Evolutionary conservation across 2,113 vertebrate species (phyloP), one percentile per base, ranked within the genome.

Genomic region (Sinocyclocheilus grahami): DNA sequence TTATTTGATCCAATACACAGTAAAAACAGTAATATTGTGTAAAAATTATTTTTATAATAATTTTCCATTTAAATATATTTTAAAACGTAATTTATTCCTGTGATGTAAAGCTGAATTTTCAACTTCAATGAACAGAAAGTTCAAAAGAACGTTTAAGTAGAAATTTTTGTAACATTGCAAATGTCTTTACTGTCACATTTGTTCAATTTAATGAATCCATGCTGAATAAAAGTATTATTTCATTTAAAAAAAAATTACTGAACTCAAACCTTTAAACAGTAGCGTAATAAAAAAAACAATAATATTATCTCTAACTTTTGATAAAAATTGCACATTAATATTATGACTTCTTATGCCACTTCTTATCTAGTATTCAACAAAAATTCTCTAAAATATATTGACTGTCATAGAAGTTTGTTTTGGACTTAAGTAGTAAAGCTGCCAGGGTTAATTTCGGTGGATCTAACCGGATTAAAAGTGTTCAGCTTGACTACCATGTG

Each of bases 401-500:
- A 77, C 46, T 77, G n/a, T 2, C 48, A 78, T 0, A 33, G 75
- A 62, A 42, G 55, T 48, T 67, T 27, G 37, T 48, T 33, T 48
- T 51, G 39, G n/a, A 27, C 60, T 48, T 46, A 16, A 48, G 42
- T 20, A 51, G 42, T 63, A n/a, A 16, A 67, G 39, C 37, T 27
- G 16, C 42, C 18, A 37, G 55, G 74, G 80, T 76, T 76, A 39
- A 88, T 78, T 78, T 30, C 72, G 42, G 67, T 78, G 55, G 37
- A 30, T 75, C 24, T 30, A 69, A 84, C 51, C 62, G 76, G 82
- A 86, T 84, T 88, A 88, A 22, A 33, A 30, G 48, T 39, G 81
- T 67, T 63, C 69, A 24, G 46, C 76, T 76, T 48, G 16, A 78
- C 7, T 8, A 14, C 67, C 67, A 87, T 86, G 84, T 81, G 51